phyloP scores from a whole-genome alignment of 1,140 invertebrate species.

The Uloborus diversus region DNA sequence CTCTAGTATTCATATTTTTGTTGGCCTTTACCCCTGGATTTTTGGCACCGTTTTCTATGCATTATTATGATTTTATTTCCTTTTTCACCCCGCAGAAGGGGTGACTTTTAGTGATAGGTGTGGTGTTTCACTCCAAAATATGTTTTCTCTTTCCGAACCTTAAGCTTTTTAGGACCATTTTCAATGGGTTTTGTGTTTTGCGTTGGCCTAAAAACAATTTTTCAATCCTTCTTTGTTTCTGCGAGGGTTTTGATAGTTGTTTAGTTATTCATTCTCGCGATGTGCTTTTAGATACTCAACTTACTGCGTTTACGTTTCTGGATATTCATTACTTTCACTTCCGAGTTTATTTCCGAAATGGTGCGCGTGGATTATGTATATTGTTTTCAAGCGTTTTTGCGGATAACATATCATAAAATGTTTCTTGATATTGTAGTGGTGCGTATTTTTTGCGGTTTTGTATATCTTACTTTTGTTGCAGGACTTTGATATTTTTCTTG shows the following conservation, averaged over 20 bases:
- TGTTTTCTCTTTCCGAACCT: conserved; percentile 10
- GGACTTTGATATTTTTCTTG: no score
- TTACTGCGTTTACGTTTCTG: background rate
- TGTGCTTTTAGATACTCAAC: background rate
- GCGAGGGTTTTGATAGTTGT: no score
- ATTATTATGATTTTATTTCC: conserved; percentile 7
- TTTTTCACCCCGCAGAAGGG: background rate
- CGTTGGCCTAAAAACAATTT: conserved; percentile 8
- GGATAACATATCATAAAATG: no score
- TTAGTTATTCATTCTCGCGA: background rate
- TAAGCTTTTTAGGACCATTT: conserved; percentile 32
- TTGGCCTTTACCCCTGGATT: background rate
- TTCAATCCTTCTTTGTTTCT: background rate
- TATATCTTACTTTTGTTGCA: no score
- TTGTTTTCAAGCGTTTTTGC: background rate
- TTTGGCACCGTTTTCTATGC: background rate
- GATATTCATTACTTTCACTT: conserved; percentile 18
- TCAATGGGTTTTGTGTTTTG: conserved; percentile 26
- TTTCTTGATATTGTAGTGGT: no score
- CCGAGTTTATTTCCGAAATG: background rate
- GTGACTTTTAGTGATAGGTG: conserved; percentile 38
- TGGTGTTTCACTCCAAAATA: conserved; percentile 38
- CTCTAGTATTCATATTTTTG: conserved; percentile 46
- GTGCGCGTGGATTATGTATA: conserved; percentile 21
- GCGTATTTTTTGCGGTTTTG: no score